These are phyloP conservation scores for Mantis religiosa DNA, from an alignment of 2,888 invertebrate species.

Conservation along the genomic window DNA sequence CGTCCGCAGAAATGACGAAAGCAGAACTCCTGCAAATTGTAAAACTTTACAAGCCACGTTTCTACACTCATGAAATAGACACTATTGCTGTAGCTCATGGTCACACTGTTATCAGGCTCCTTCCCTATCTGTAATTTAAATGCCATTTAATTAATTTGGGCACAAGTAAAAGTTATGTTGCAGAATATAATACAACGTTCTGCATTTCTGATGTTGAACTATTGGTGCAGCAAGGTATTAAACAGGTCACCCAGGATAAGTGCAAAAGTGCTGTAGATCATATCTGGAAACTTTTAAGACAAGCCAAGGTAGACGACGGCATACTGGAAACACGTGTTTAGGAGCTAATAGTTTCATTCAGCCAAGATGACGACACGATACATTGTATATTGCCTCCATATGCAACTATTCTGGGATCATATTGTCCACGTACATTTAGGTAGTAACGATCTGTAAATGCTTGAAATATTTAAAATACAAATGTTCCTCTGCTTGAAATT, in stretches of 20 bases:
- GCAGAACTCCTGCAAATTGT: no score
- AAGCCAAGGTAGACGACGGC: neutral
- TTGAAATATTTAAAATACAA: no score
- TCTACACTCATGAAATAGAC: no score
- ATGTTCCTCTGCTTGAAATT: no score
- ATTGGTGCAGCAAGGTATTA: neutral
- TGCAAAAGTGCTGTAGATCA: neutral
- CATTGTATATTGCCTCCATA: no score
- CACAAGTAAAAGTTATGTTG: neutral
- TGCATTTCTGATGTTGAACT: neutral
- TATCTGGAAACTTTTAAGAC: neutral
- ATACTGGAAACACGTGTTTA: neutral
- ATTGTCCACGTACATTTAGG: no score
- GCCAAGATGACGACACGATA: neutral
- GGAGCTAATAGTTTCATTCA: neutral
- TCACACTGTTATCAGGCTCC: no score
- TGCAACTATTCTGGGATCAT: no score
- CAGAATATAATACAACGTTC: neutral
- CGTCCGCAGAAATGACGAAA: no score
- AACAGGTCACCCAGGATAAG: neutral
- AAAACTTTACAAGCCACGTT: no score
- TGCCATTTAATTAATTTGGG: neutral
- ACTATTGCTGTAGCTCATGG: no score
- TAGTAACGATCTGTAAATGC: no score
- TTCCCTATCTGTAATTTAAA: neutral